These are phyloP conservation scores for Macaria notata DNA, from an alignment of 2,888 invertebrate species.

Conservation along the genomic window DNA sequence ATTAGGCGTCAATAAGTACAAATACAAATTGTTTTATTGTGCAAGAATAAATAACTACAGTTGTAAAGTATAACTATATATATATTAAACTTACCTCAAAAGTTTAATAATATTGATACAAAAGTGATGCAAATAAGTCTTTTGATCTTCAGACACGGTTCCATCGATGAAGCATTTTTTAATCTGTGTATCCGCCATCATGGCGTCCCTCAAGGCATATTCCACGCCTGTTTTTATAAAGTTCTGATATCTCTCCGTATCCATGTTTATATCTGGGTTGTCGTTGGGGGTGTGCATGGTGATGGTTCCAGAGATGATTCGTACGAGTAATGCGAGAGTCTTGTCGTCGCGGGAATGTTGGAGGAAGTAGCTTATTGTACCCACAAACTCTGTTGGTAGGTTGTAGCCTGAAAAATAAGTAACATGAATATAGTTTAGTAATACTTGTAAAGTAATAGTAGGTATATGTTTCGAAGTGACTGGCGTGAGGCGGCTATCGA, in stretches of 20 bases:
- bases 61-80: too few relatives aligned
- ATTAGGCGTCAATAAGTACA: too few relatives aligned
- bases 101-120: conserved; percentile 70
- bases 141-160: conserved; percentile 54
- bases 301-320: conserved; percentile 84
- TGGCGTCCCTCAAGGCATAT: conserved; percentile 65
- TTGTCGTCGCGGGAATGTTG: conserved; percentile 82
- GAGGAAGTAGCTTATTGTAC: conserved; percentile 82
- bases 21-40: too few relatives aligned
- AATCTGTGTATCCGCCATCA: conserved; percentile 62
- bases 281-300: conserved; percentile 69
- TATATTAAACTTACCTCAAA: conserved; percentile 53
- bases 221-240: conserved; percentile 68
- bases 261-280: conserved; percentile 55
- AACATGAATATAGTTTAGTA: too few relatives aligned
- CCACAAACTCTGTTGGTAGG: conserved; percentile 83
- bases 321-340: conserved; percentile 83
- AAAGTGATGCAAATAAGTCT: conserved; percentile 69
- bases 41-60: too few relatives aligned
- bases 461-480: too few relatives aligned
- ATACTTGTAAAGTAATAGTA: too few relatives aligned
- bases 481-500: too few relatives aligned
- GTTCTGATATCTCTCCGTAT: conserved; percentile 66
- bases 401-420: conserved; percentile 72
- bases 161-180: conserved; percentile 63